Evolutionary conservation across 37 sponge, comb jelly and placozoan species (phyloP), one percentile per base, ranked within the genome.

Genomic region (Corticium candelabrum): DNA sequence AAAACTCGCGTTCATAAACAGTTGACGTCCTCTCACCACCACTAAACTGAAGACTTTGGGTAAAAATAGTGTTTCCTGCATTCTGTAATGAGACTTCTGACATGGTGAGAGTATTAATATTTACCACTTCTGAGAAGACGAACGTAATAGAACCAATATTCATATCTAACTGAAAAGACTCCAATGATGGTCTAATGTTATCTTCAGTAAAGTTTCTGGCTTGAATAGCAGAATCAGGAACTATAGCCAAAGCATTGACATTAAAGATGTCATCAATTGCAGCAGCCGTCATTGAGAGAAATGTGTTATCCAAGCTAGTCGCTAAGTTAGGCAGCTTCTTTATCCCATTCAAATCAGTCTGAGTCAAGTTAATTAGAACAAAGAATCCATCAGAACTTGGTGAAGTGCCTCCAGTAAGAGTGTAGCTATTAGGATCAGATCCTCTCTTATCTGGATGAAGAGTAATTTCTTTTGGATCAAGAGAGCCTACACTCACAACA

Each of bases 231-330:
- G 73, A 11, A 27, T 21, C 62, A 50, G 72, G 43, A 3, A 84
- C 21, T 1, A 89, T 75, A 37, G 90, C 79, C 1, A 93, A 15
- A 7, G 89, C 85, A 68, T 87, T 82, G 31, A 76, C 81, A 40
- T 80, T 80, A 82, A 80, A 89, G 0, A 84, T 72, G 67, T 84
- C 90, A 3, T 34, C 38, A 0, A 93, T 27, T 34, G 86, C 80
- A 34, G 34, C 78, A 71, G 90, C 90, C 40, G 90, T 89, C 34
- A 87, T 34, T 3, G 90, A 84, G 4, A 94, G 83, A 68, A 78
- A 94, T 0, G 89, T 88, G 74, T 94, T 94, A 41, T 35, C 67
- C 1, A 3, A 1, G 31, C 77, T 38, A 36, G 94, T 86, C 21
- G 85, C 90, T 7, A 94, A 74, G 0, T 77, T 74, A n/a, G 89